Percentiles rank a stretch among this genome's conserved stretches.
Conservation (phyloP, 2,888 invertebrate species). For the Andrena fulva region DNA sequence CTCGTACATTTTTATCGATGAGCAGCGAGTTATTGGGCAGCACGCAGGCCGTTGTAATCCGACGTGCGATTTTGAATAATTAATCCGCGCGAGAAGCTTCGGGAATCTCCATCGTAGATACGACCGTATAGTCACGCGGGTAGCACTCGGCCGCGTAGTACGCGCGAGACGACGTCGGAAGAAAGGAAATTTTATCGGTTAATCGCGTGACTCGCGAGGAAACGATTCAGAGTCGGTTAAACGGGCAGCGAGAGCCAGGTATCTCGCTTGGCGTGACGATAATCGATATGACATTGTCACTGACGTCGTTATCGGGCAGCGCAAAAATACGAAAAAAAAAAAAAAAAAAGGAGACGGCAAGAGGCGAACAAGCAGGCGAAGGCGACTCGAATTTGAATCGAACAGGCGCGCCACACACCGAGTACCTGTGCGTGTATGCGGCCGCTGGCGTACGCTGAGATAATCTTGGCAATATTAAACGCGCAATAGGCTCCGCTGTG, state of each 20-base stretch:
- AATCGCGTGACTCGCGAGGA: constrained; percentile 45
- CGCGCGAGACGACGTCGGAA: background rate
- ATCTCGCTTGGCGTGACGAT: constrained; percentile 52
- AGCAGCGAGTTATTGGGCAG: constrained; percentile 44
- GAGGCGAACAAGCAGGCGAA: background rate
- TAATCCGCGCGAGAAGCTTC: constrained; percentile 30
- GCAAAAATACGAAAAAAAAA: constrained; percentile 12
- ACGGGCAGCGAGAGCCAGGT: constrained; percentile 17
- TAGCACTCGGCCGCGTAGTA: background rate
- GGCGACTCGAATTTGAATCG: constrained; percentile 25
- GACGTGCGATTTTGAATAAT: constrained; percentile 56
- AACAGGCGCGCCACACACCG: background rate
- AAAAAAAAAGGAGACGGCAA: background rate
- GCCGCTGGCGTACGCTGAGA: constrained; percentile 45
- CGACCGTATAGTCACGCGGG: constrained; percentile 20
- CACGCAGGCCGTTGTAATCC: constrained; percentile 21
- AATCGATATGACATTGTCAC: constrained; percentile 60
- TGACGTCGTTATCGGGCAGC: constrained; percentile 49
- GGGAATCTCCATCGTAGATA: constrained; percentile 26
- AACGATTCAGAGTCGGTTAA: constrained; percentile 36
- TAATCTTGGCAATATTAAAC: constrained; percentile 69
- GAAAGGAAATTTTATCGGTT: constrained; percentile 42
- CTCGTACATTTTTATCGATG: constrained; percentile 50
- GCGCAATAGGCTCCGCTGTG: constrained; percentile 61
- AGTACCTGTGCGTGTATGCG: constrained; percentile 1